Conservation (phyloP, 2,888 invertebrate genomes). For the Cryptocheilus praepositus region DNA sequence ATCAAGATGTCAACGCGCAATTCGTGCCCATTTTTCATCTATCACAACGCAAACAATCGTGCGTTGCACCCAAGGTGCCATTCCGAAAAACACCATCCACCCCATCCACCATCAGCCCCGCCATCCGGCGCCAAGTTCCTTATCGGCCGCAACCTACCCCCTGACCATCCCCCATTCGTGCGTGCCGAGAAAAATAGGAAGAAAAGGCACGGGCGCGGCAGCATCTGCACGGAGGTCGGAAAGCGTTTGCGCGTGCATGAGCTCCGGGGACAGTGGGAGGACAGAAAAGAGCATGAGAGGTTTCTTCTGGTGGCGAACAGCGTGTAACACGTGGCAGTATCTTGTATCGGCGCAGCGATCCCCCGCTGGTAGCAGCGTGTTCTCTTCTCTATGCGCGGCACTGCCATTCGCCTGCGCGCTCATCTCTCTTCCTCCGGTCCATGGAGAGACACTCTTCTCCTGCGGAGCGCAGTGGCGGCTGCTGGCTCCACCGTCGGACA, state of each 20-base stretch:
- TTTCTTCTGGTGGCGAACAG: conserved; percentile 73
- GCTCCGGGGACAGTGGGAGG: conserved; percentile 11
- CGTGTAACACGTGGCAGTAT: conserved; percentile 75
- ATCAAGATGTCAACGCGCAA: too few relatives aligned
- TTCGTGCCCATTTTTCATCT: too few relatives aligned
- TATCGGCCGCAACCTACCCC: too few relatives aligned
- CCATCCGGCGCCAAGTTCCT: too few relatives aligned
- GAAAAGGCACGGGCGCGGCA: too few relatives aligned
- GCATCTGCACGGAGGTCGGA: not conserved
- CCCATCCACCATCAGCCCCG: too few relatives aligned
- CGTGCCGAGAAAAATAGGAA: too few relatives aligned
- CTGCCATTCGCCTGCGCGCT: conserved; percentile 53
- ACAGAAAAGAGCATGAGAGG: conserved; percentile 37
- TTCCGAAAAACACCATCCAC: too few relatives aligned
- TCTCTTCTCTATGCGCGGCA: conserved; percentile 58
- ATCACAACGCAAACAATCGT: too few relatives aligned
- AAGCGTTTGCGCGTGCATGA: not conserved
- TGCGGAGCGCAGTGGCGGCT: conserved; percentile 53
- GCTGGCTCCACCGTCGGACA: conserved; percentile 32
- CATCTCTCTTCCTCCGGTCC: conserved; percentile 5
- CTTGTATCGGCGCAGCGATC: conserved; percentile 71
- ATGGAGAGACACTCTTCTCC: not conserved
- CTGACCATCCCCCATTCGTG: too few relatives aligned
- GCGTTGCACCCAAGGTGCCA: too few relatives aligned
- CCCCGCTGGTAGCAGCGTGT: conserved; percentile 71